Conservation (phyloP, 2,113 vertebrate species). For the Nothocercus nigrocapillus region DNA sequence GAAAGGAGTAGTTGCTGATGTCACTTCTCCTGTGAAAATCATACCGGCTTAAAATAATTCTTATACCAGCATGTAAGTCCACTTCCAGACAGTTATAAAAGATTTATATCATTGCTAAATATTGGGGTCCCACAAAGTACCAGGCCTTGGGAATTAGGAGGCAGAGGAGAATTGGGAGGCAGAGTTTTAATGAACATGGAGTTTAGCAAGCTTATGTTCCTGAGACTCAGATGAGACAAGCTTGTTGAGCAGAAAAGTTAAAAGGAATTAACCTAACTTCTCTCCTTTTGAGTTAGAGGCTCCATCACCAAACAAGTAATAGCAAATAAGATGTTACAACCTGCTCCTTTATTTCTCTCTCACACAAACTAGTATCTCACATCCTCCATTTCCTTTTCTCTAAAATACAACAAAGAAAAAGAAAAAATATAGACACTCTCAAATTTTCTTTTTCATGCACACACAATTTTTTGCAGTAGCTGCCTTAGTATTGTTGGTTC, state of each 20-base stretch:
- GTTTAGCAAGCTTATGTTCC: background rate
- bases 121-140: background rate
- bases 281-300: background rate
- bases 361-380: background rate
- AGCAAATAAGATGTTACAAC: background rate
- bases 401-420: background rate
- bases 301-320: background rate
- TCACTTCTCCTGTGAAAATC: background rate
- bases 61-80: background rate
- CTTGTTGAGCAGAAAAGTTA: background rate
- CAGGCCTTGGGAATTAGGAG: background rate
- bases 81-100: accelerated
- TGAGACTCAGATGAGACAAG: background rate
- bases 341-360: background rate
- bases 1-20: background rate
- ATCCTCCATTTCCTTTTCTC: background rate
- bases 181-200: background rate
- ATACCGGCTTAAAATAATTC: background rate
- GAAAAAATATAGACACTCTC: background rate
- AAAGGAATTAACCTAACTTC: background rate
- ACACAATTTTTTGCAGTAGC: background rate
- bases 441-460: background rate
- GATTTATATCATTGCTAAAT: background rate
- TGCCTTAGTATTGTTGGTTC: background rate
- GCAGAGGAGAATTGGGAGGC: too few species aligned